Evolutionary conservation across 2,113 vertebrate species (phyloP), one percentile per base, ranked within the genome.

Genomic region (Haemorhous mexicanus): DNA sequence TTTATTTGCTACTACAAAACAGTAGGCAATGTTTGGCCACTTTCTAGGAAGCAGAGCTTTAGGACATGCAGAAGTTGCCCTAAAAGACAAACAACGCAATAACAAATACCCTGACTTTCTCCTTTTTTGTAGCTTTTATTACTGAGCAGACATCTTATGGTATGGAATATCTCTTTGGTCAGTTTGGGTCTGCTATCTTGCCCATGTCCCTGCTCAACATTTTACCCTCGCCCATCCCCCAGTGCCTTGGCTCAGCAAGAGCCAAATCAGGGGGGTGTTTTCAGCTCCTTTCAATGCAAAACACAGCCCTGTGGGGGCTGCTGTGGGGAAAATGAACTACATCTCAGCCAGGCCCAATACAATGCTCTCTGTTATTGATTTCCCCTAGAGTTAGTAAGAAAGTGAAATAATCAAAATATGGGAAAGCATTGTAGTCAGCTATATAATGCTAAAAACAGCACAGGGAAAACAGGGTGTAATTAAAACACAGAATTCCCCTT

Each of bases 401-500:
- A 93, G 30, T 44, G 61, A 84, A 95, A 89, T 77, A 70, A 87
- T 53, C 20, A 53, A 68, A 56, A 49, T 73, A 58, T n/a, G 41
- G 21, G 68, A 69, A 86, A 77, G 39, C 24, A 39, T 19, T 12
- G 14, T 43, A 81, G 55, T 49, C 33, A 87, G 55, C 39, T 81
- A 17, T 43, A 67, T 35, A 75, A 89, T 59, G 44, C 16, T 87
- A 79, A 93, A 93, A 89, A 61, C 37, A 67, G 47, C 69, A 64
- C 30, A 89, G 66, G 49, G 61, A 84, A 94, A 89, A 78, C 21
- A 67, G 9, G 3, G 3, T 55, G 43, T 76, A 89, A 89, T 95
- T 96, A 95, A 94, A 94, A 67, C 41, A 37, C 14, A 63, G 30
- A 91, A 93, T 73, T 94, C 59, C 70, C 77, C 14, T 75, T 84